Evolutionary conservation across 2,113 vertebrate species (phyloP).

Genomic region (Pollachius pollachius): DNA sequence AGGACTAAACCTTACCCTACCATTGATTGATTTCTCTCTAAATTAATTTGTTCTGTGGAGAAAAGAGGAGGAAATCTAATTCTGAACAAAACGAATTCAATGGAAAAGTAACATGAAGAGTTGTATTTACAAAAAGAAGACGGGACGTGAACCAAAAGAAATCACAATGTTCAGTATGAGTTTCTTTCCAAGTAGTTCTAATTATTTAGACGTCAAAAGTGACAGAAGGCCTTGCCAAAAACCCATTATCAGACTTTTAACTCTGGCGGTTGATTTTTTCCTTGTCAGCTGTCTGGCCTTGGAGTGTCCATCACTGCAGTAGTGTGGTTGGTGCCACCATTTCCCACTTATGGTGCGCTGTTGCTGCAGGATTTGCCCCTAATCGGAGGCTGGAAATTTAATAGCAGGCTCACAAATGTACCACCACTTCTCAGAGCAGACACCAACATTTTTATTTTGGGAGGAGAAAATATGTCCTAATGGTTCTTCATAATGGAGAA

Average conservation of each 20-base stretch:
- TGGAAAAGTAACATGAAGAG: too few relatives aligned
- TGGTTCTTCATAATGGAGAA: constrained; percentile 7
- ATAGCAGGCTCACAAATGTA: constrained; percentile 32
- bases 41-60: too few relatives aligned
- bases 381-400: constrained; percentile 34
- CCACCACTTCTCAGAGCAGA: constrained; percentile 29
- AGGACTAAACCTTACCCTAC: too few relatives aligned
- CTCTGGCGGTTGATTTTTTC: neutral
- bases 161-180: too few relatives aligned
- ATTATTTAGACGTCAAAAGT: constrained; percentile 9
- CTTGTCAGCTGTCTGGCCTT: constrained; percentile 13
- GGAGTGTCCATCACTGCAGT: constrained; percentile 16
- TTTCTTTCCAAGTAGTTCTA: constrained; percentile 9
- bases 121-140: too few relatives aligned
- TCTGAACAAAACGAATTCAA: too few relatives aligned
- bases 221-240: constrained; percentile 8
- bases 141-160: too few relatives aligned
- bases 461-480: constrained; percentile 11
- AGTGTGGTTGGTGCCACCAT: constrained; percentile 2
- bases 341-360: constrained; percentile 21
- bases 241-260: neutral
- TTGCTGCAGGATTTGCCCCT: constrained; percentile 31
- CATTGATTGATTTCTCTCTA: too few relatives aligned
- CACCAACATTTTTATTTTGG: constrained; percentile 35
- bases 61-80: too few relatives aligned